Percentiles rank a stretch among this genome's conserved stretches.
These are phyloP conservation scores for Tromatobia lineatoria DNA, from an alignment of 2,888 invertebrate species.

Conservation along the genomic window DNA sequence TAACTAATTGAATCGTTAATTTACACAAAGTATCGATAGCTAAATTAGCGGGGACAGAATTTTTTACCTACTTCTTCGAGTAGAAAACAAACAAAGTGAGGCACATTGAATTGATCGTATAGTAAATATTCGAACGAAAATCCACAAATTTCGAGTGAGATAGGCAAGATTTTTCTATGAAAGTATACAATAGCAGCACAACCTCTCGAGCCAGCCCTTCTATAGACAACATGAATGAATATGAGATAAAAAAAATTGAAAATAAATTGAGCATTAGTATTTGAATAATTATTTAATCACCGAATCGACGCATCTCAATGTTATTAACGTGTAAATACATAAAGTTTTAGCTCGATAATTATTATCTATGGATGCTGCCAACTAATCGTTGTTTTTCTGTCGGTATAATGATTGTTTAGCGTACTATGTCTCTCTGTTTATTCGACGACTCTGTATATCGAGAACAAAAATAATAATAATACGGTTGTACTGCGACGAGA, in stretches of 20 bases:
- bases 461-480: not conserved
- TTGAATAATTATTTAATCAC: constrained; percentile 53
- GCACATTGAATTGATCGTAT: constrained; percentile 55
- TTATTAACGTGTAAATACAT: constrained; percentile 69
- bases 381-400: constrained; percentile 33
- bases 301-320: constrained; percentile 59
- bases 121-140: constrained; percentile 20
- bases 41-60: constrained; percentile 26
- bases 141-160: constrained; percentile 19
- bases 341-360: constrained; percentile 56
- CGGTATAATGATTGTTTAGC: constrained; percentile 46
- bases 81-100: constrained; percentile 29
- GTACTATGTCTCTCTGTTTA: constrained; percentile 37
- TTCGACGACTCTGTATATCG: constrained; percentile 36
- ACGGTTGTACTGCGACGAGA: constrained; percentile 7
- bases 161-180: constrained; percentile 56
- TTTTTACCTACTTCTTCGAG: constrained; percentile 49
- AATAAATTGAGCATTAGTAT: constrained; percentile 35
- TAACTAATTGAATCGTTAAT: constrained; percentile 11
- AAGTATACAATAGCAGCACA: constrained; percentile 50
- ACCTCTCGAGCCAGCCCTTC: constrained; percentile 39
- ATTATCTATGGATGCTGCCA: constrained; percentile 35
- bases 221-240: constrained; percentile 36
- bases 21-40: constrained; percentile 30
- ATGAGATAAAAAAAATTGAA: not conserved